Conservation (phyloP, 2,113 vertebrate genomes). For the Gallinago paraguaiae region DNA sequence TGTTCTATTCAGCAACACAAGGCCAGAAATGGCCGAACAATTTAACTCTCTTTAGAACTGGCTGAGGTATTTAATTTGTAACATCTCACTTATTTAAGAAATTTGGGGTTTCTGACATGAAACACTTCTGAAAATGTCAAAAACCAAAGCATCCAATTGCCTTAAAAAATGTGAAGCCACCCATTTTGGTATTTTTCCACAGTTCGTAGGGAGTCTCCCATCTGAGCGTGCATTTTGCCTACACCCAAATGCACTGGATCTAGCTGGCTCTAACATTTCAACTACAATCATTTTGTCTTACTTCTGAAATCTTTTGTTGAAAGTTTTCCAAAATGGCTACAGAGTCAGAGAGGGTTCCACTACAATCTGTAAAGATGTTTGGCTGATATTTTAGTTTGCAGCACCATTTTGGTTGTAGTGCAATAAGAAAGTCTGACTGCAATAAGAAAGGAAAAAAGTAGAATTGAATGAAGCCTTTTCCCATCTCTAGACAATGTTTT, state of each 20-base stretch:
- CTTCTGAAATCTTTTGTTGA: not conserved
- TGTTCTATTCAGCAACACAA: not conserved
- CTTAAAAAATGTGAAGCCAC: not conserved
- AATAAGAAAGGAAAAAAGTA: not conserved
- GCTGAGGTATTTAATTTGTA: not conserved
- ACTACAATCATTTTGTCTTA: not conserved
- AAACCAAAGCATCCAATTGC: not conserved
- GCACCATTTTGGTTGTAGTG: not conserved
- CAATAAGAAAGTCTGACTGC: no score
- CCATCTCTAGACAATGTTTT: not conserved
- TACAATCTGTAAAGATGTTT: not conserved
- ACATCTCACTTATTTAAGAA: not conserved
- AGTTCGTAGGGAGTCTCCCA: not conserved
- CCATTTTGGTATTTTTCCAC: not conserved
- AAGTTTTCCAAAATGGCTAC: not conserved
- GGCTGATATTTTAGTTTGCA: not conserved
- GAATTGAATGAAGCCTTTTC: not conserved
- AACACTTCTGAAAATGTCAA: not conserved
- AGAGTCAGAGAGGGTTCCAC: not conserved
- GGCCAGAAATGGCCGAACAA: conserved; percentile 8
- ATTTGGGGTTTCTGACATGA: not conserved
- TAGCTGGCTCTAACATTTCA: not conserved
- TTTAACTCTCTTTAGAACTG: not conserved
- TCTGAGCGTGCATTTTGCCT: not conserved
- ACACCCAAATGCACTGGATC: not conserved